Base-by-base conservation (phyloP, 2,888 invertebrate genomes). In the Stratiomys singularior region DNA sequence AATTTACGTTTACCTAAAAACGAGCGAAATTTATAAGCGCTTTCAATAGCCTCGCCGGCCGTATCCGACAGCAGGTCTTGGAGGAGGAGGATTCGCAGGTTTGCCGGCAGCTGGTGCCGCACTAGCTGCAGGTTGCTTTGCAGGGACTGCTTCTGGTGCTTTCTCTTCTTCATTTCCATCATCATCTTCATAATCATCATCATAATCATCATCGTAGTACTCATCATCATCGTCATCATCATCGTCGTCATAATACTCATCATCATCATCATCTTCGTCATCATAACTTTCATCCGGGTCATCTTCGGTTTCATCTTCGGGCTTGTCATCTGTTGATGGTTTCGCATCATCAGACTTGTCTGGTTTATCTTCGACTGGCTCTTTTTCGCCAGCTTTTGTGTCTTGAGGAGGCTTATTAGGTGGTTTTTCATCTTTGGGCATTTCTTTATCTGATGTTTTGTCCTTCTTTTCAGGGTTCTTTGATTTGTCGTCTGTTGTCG, bases 151-250 rank as follows among this genome's bases (percentile, higher is more conserved):
- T 52, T 2, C 52, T 3, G 52, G 52, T 52, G 52, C 9, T 37
- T 52, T 18, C 7, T 52, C 52, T 4, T 52, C 52, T 18, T 18
- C 52, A 52, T 5, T 7, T 21, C 5, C 25, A 60, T 60, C 21
- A 4, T 60, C 23, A 18, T 60, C 60, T 7, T 60, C 60, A 60
- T 60, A 21, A 13, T 23, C 60, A 21, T 60, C 60, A 60, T 60
- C 60, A 5, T 60, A 21, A 21, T 11, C 4, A 23, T 11, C 7
- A 25, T 60, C 21, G 13, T 60, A 21, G 23, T 60, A 18, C 3
- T 60, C 60, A 3, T 11, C 2, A 60, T 25, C 9, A 60, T 21
- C 60, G 4, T 60, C 60, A 60, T 60, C 21, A 60, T 60, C 21
- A 25, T 60, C 23, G 23, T 60, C 23, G 23, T 1, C 18, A 60